phyloP scores from a whole-genome alignment of 1,140 invertebrate species.

The Ctenoplectra terminalis region DNA sequence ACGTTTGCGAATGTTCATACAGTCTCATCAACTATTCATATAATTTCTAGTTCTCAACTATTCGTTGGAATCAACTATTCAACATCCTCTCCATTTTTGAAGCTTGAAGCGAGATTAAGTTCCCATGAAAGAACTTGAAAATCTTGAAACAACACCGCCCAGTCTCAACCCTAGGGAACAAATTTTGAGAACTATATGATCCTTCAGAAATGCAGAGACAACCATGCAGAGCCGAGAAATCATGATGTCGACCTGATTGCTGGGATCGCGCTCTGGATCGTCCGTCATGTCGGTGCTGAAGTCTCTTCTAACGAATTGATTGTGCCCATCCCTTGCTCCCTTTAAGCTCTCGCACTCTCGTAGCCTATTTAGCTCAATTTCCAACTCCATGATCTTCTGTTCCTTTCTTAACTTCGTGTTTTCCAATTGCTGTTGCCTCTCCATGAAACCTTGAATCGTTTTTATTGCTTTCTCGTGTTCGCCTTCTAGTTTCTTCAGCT shows the following conservation, averaged over 20 bases:
- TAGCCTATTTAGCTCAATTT: conserved; percentile 75
- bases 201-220: conserved; percentile 55
- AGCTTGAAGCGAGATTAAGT: background rate
- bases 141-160: background rate
- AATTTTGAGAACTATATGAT: conserved; percentile 21
- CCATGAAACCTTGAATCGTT: conserved; percentile 80
- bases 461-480: conserved; percentile 77
- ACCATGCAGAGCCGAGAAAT: conserved; percentile 46
- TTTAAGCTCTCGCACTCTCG: conserved; percentile 55
- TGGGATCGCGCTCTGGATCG: conserved; percentile 73
- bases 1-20: conserved; percentile 37
- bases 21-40: background rate
- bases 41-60: no score
- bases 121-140: background rate
- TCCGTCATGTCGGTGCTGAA: conserved; percentile 65
- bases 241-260: conserved; percentile 76
- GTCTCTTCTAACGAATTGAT: conserved; percentile 60
- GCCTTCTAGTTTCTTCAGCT: conserved; percentile 73
- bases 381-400: conserved; percentile 68
- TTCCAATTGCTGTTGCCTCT: conserved; percentile 72
- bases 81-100: no score
- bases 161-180: background rate
- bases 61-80: no score
- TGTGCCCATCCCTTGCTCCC: conserved; percentile 30
- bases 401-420: conserved; percentile 76